phyloP scores from a whole-genome alignment of 2,888 invertebrate species.

The Eupsilia transversa region DNA sequence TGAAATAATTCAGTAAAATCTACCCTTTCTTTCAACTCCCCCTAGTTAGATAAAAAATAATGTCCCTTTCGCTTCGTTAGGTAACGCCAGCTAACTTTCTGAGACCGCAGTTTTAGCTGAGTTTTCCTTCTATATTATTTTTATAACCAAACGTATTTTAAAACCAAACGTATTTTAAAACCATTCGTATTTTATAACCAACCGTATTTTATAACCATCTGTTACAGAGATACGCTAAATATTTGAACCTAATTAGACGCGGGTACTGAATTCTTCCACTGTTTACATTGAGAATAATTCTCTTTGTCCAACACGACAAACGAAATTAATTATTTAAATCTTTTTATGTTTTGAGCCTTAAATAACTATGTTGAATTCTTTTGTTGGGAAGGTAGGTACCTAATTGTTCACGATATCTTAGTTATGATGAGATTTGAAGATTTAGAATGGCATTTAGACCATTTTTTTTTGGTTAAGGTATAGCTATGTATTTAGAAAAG shows the following conservation, averaged over 20 bases:
- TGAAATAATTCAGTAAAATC: conserved; percentile 48
- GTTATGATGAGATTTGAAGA: not conserved
- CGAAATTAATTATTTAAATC: conserved; percentile 36
- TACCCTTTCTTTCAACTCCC: conserved; percentile 49
- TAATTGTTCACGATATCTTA: conserved; percentile 7
- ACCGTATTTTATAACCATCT: conserved; percentile 48
- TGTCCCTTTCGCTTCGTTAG: conserved; percentile 52
- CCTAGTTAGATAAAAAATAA: conserved; percentile 55
- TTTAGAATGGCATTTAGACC: not conserved
- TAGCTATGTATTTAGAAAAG: no score
- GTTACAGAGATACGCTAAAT: conserved; percentile 46
- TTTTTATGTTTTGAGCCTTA: conserved; percentile 19
- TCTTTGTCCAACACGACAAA: conserved; percentile 31
- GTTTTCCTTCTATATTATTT: conserved; percentile 50
- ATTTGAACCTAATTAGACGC: conserved; percentile 63
- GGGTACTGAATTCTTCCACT: conserved; percentile 27
- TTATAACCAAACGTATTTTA: conserved; percentile 43
- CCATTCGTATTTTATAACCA: conserved; percentile 21
- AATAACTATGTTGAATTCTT: not conserved
- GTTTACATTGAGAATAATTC: conserved; percentile 48
- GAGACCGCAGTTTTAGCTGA: conserved; percentile 43
- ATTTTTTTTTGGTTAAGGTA: not conserved
- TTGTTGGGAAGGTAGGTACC: not conserved
- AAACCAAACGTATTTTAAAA: conserved; percentile 50
- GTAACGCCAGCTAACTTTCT: conserved; percentile 39